phyloP scores from a whole-genome alignment of 2,113 vertebrate genomes.

The Echinops telfairi region DNA sequence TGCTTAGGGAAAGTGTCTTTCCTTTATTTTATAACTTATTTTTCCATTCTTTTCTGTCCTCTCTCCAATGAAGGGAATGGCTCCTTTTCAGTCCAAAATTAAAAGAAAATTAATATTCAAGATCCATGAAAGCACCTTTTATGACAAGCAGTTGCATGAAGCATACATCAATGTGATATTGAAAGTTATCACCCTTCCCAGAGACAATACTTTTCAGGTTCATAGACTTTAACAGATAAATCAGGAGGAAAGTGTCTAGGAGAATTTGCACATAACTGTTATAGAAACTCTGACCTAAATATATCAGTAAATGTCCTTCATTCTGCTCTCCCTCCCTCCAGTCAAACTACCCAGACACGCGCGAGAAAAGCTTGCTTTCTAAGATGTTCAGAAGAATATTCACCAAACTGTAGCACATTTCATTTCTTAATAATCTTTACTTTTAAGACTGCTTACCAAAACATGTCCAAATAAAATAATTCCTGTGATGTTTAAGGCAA shows the following conservation, averaged over 20 bases:
- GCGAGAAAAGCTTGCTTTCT: background rate
- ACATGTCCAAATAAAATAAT: background rate
- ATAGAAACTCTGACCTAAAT: background rate
- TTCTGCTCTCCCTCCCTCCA: background rate
- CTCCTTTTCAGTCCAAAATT: background rate
- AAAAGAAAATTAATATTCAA: constrained; percentile 7
- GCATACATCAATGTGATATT: background rate
- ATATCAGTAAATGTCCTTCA: constrained; percentile 9
- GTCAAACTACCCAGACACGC: background rate
- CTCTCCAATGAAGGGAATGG: background rate
- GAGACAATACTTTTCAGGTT: background rate
- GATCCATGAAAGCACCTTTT: background rate
- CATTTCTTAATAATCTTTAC: constrained; percentile 40
- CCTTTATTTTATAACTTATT: background rate
- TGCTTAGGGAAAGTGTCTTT: background rate
- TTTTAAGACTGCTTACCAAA: background rate
- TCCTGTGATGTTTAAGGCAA: background rate
- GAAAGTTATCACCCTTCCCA: constrained; percentile 8
- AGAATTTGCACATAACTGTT: constrained; percentile 30
- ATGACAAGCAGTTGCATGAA: background rate
- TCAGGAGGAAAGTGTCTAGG: constrained; percentile 40
- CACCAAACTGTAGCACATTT: background rate
- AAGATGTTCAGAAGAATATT: constrained; percentile 5
- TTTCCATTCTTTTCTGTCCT: background rate
- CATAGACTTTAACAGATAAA: constrained; percentile 1